These are phyloP conservation scores for Donacobius atricapilla DNA, from an alignment of 2,113 vertebrate genomes.

Conservation along the genomic window DNA sequence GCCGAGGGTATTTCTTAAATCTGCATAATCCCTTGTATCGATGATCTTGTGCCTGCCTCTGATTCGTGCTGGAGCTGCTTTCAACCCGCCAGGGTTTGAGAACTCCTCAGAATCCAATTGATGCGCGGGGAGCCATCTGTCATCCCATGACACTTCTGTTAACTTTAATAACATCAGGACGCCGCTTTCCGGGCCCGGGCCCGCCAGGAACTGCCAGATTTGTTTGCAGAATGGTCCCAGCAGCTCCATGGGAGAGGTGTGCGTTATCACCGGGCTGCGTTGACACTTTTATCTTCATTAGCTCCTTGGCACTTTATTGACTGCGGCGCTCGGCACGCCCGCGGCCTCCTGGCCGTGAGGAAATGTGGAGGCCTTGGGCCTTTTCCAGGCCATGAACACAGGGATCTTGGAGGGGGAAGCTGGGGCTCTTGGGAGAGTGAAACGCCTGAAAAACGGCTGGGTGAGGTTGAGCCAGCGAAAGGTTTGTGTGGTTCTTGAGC, in stretches of 20 bases:
- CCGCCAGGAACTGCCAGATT: neutral
- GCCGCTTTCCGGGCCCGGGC: neutral
- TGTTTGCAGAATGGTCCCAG: neutral
- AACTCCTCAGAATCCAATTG: constrained; percentile 31
- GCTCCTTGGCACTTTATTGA: neutral
- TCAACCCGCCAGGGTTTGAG: constrained; percentile 68
- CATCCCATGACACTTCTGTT: constrained; percentile 52
- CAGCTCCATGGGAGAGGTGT: neutral
- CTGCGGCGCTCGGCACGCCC: neutral
- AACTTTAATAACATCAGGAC: neutral
- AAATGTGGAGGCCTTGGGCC: neutral
- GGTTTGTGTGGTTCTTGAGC: neutral
- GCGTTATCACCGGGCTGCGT: rapidly evolving
- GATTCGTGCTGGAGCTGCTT: constrained; percentile 60
- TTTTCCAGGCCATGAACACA: neutral
- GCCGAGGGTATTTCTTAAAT: constrained; percentile 69
- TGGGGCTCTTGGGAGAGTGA: neutral
- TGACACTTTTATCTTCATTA: constrained; percentile 23
- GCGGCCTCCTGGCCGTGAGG: neutral
- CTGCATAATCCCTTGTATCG: constrained; percentile 72
- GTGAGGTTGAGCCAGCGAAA: neutral
- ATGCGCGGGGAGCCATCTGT: constrained; percentile 62
- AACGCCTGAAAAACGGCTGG: neutral
- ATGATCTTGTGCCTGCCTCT: constrained; percentile 63
- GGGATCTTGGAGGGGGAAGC: neutral